Percentiles rank a stretch among this genome's conserved stretches.
These are phyloP conservation scores for Ephydatia muelleri DNA, from an alignment of 37 sponge, comb jelly and placozoan genomes.

Conservation along the genomic window DNA sequence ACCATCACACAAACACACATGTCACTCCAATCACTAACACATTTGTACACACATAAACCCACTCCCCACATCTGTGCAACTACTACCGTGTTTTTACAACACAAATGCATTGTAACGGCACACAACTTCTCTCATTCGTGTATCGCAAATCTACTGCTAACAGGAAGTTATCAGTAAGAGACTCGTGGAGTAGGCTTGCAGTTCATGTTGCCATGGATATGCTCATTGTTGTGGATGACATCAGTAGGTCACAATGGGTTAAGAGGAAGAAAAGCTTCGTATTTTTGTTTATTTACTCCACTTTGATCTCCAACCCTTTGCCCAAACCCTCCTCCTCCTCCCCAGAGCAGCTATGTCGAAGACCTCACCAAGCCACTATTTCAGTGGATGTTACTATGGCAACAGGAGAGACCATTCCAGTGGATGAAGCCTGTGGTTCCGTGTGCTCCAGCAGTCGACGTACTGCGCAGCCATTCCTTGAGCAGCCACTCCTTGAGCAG, in stretches of 20 bases:
- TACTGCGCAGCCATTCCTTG: background rate
- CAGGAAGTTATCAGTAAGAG: constrained; percentile 82
- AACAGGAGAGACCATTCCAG: background rate
- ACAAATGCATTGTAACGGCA: too few species aligned
- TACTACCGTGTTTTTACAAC: too few species aligned
- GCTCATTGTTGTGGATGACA: constrained; percentile 85
- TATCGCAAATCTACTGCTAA: background rate
- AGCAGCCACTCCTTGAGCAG: background rate
- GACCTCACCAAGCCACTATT: background rate
- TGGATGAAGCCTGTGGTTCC: background rate
- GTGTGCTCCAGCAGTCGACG: background rate
- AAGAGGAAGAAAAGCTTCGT: too few species aligned
- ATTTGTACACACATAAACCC: too few species aligned
- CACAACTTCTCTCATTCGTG: background rate
- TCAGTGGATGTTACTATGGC: constrained; percentile 8
- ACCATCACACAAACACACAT: too few species aligned
- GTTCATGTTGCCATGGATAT: constrained; percentile 98
- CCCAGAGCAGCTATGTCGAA: constrained; percentile 24
- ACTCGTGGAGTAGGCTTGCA: constrained; percentile 78
- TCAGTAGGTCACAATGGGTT: constrained; percentile 60
- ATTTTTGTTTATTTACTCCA: background rate
- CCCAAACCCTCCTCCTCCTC: background rate
- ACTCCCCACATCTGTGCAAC: too few species aligned
- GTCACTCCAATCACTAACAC: too few species aligned
- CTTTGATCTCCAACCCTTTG: too few species aligned